Evolutionary conservation across 2,113 vertebrate species (phyloP).

Genomic region (Cyanoderma ruficeps): DNA sequence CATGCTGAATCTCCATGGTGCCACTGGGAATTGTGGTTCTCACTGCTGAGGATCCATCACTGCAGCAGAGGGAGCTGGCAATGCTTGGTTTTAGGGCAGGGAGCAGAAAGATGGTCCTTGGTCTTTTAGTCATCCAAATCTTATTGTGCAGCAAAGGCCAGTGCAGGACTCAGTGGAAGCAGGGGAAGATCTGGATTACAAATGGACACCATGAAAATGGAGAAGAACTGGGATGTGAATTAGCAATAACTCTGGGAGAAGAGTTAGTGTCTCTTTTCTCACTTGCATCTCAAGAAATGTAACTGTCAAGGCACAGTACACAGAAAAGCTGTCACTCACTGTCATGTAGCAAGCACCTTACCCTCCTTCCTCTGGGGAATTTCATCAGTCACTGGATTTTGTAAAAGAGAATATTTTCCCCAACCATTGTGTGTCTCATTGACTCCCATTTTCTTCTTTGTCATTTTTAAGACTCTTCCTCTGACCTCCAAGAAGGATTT

Average conservation of each 20-base stretch:
- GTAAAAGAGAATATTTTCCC: background rate
- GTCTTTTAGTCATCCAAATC: background rate
- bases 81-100: background rate
- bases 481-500: background rate
- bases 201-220: background rate
- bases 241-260: background rate
- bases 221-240: background rate
- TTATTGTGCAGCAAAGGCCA: background rate
- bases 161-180: background rate
- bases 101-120: background rate
- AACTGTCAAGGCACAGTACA: background rate
- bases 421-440: background rate
- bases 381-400: background rate
- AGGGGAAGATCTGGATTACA: background rate
- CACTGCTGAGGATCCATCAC: rapidly evolving
- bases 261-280: background rate
- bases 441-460: constrained; percentile 42
- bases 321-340: constrained; percentile 25
- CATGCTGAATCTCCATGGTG: background rate
- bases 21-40: background rate
- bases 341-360: background rate
- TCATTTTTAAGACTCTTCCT: background rate
- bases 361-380: background rate
- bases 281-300: background rate
- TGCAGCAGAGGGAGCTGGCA: background rate